Percentiles rank a stretch among this genome's conserved stretches.
Evolutionary conservation across 1,140 invertebrate species (phyloP).

Genomic region (Meloidogyne hapla): DNA sequence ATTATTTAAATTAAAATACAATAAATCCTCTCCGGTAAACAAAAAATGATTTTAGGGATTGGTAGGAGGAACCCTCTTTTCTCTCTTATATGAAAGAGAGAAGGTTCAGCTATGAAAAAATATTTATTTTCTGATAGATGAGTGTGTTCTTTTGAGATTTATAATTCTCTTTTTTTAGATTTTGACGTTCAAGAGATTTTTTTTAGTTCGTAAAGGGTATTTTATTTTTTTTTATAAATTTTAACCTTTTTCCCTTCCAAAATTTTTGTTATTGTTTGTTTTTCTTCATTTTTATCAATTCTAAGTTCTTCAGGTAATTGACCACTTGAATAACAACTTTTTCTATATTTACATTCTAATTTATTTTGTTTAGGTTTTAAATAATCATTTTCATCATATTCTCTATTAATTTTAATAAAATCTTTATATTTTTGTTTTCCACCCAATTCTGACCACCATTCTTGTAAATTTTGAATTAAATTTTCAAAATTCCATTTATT

Average conservation of each 20-base stretch:
- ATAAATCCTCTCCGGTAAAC: background rate
- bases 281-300: background rate
- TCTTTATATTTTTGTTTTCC: too few relatives aligned
- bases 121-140: too few relatives aligned
- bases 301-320: constrained; percentile 16
- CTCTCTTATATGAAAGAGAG: too few relatives aligned
- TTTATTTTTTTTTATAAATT: background rate
- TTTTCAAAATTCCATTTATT: background rate
- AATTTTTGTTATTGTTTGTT: background rate
- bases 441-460: background rate
- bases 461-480: background rate
- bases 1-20: background rate
- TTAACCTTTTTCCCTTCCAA: constrained; percentile 18
- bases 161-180: too few relatives aligned
- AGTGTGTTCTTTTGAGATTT: too few relatives aligned
- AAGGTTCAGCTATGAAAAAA: too few relatives aligned
- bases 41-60: too few relatives aligned
- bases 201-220: too few relatives aligned
- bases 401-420: too few relatives aligned
- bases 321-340: constrained; percentile 38
- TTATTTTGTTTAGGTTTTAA: background rate
- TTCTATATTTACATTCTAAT: constrained; percentile 40
- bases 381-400: background rate
- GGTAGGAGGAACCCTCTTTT: too few relatives aligned
- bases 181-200: too few relatives aligned